These are phyloP conservation scores for Trichonephila clavipes DNA, from an alignment of 1,140 invertebrate species.

Conservation along the genomic window DNA sequence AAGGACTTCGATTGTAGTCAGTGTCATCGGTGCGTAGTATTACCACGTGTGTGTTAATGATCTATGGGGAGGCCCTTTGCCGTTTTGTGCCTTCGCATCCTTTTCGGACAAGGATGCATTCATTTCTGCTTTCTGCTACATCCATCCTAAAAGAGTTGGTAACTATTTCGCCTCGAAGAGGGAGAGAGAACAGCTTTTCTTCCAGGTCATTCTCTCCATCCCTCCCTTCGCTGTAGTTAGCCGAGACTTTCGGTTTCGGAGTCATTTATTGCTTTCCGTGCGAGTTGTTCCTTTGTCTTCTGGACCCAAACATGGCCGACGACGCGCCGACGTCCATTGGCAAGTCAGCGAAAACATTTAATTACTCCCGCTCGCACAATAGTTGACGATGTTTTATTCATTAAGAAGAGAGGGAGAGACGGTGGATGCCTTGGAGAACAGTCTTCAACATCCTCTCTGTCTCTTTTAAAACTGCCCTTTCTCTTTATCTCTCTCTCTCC, in stretches of 20 bases:
- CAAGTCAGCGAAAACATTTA: slow-evolving; percentile 76
- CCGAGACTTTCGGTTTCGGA: slow-evolving; percentile 54
- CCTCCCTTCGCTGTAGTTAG: slow-evolving; percentile 20
- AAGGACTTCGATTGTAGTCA: slow-evolving; percentile 68
- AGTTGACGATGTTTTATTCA: slow-evolving; percentile 76
- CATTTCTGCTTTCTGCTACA: slow-evolving; percentile 45
- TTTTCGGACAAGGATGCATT: slow-evolving; percentile 48
- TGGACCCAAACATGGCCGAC: slow-evolving; percentile 49
- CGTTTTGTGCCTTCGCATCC: slow-evolving; percentile 34
- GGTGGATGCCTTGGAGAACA: slow-evolving; percentile 1
- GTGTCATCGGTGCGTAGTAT: slow-evolving; percentile 72
- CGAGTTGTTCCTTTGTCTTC: slow-evolving; percentile 73
- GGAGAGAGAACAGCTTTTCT: slow-evolving; percentile 14
- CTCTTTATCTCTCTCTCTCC: neutral
- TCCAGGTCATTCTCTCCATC: slow-evolving; percentile 61
- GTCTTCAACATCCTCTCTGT: slow-evolving; percentile 10
- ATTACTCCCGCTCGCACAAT: slow-evolving; percentile 70
- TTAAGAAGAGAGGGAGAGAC: slow-evolving; percentile 43
- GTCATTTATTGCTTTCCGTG: slow-evolving; percentile 74
- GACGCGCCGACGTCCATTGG: slow-evolving; percentile 68
- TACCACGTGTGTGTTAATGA: slow-evolving; percentile 75
- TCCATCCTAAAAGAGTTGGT: slow-evolving; percentile 30
- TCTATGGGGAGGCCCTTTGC: slow-evolving; percentile 63
- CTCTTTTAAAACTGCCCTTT: slow-evolving; percentile 35
- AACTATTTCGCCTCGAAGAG: slow-evolving; percentile 27